Percentiles rank a stretch among this genome's conserved stretches.
Conservation (phyloP, 1,140 invertebrate genomes). For the Bombus confusus region DNA sequence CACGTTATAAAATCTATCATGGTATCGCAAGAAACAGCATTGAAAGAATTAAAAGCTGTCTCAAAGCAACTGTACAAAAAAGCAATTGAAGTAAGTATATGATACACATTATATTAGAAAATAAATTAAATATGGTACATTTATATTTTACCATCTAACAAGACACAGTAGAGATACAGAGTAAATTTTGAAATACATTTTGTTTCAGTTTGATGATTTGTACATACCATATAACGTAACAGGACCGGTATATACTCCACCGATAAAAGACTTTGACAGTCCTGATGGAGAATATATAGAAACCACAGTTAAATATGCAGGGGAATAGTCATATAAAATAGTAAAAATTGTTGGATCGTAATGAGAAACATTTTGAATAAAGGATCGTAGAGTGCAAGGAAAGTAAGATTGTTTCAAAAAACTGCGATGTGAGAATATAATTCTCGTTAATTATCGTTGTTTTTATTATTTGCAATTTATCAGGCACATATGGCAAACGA, state of each 20-base stretch:
- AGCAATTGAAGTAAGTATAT: slow-evolving; percentile 87
- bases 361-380: background rate
- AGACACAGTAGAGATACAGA: too few species aligned
- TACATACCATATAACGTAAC: slow-evolving; percentile 86
- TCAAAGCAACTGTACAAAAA: slow-evolving; percentile 92
- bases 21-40: slow-evolving; percentile 88
- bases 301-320: slow-evolving; percentile 87
- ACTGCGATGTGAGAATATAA: background rate
- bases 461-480: background rate
- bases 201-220: slow-evolving; percentile 86
- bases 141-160: background rate
- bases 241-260: slow-evolving; percentile 90
- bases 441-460: background rate
- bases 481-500: too few species aligned
- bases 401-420: background rate
- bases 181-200: background rate
- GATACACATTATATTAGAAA: background rate
- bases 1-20: slow-evolving; percentile 87
- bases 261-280: slow-evolving; percentile 89
- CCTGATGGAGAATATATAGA: slow-evolving; percentile 94
- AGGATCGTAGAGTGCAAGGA: background rate
- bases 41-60: slow-evolving; percentile 88
- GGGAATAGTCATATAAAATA: slow-evolving; percentile 59
- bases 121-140: background rate
- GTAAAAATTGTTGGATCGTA: background rate